Conservation (phyloP, 2,113 vertebrate genomes). For the Tragelaphus imberbis region DNA sequence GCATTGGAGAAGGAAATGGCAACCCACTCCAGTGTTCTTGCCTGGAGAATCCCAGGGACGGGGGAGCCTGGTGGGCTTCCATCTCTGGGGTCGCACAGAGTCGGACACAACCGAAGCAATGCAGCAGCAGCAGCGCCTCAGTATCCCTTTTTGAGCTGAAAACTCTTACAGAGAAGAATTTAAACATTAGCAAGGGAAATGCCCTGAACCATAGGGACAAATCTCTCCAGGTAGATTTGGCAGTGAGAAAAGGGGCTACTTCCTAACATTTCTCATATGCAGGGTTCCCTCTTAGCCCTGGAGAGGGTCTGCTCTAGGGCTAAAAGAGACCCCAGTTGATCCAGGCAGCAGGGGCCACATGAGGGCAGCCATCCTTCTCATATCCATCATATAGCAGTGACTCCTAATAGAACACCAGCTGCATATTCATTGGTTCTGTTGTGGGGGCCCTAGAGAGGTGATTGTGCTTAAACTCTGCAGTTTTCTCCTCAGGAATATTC, state of each 20-base stretch:
- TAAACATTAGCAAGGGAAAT: neutral
- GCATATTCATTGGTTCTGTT: accelerated
- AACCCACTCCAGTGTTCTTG: too few relatives aligned
- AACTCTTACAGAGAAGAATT: neutral
- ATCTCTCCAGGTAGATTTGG: neutral
- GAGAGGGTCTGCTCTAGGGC: neutral
- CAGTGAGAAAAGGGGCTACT: neutral
- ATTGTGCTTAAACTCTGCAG: neutral
- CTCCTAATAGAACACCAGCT: neutral
- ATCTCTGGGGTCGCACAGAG: too few relatives aligned
- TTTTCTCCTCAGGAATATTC: neutral
- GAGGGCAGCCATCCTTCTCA: neutral
- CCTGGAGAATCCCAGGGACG: too few relatives aligned
- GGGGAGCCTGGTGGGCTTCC: too few relatives aligned
- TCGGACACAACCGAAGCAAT: too few relatives aligned
- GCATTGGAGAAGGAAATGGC: too few relatives aligned
- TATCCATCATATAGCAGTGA: neutral
- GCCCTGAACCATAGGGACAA: neutral
- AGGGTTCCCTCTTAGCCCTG: neutral
- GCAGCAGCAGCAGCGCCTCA: neutral
- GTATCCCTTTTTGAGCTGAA: neutral
- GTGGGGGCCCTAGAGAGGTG: neutral
- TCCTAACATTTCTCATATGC: neutral
- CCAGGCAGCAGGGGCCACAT: neutral
- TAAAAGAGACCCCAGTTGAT: neutral